These are phyloP conservation scores for Oophaga sylvatica DNA, from an alignment of 2,797 vertebrate species.

Conservation along the genomic window DNA sequence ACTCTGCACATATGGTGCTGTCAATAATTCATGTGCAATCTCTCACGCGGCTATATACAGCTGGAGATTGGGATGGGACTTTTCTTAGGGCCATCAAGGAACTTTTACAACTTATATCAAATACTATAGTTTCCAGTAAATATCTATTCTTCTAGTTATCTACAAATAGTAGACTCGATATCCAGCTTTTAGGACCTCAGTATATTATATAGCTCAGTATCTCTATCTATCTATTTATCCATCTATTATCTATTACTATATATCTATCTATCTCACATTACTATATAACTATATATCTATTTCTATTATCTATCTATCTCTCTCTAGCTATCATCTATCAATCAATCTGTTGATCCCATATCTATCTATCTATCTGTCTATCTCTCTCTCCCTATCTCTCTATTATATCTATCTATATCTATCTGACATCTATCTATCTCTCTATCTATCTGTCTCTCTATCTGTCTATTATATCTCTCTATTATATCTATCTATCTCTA, in stretches of 20 bases:
- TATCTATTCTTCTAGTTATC: no score
- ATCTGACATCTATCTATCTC: no score
- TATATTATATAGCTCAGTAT: neutral
- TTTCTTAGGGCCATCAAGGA: neutral
- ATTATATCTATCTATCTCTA: neutral
- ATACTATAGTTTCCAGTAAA: neutral
- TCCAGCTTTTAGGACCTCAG: no score
- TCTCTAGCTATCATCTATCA: neutral
- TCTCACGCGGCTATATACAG: neutral
- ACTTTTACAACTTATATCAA: neutral
- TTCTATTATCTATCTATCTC: neutral
- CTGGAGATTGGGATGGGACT: slow-evolving; percentile 7
- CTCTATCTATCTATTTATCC: neutral
- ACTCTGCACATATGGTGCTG: slow-evolving; percentile 44
- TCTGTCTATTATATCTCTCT: neutral
- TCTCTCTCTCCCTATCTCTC: no score
- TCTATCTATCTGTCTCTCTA: no score
- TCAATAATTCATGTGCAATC: slow-evolving; percentile 34
- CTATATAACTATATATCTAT: neutral
- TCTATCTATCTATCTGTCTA: no score
- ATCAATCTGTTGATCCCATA: no score
- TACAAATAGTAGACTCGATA: no score
- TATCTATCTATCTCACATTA: neutral
- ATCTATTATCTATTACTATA: neutral
- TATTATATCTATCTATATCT: no score